Evolutionary conservation across 2,888 invertebrate genomes (phyloP).

Genomic region (Agonum fuliginosum): DNA sequence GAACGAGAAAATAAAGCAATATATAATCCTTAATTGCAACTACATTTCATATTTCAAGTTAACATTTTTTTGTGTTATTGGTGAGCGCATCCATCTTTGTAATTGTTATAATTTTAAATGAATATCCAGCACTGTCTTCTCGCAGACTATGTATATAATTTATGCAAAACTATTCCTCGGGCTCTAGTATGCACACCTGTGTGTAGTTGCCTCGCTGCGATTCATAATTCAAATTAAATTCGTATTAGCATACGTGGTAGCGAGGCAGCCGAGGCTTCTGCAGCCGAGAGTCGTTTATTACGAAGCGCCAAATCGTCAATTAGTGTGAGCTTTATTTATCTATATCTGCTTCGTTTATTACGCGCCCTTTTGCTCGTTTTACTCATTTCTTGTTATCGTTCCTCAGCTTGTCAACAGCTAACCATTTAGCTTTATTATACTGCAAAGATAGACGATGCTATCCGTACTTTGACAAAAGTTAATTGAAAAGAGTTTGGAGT

Average conservation of each 20-base stretch:
- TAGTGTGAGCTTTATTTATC: constrained; percentile 38
- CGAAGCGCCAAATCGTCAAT: constrained; percentile 46
- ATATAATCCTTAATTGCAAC: not conserved
- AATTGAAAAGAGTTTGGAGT: too few species aligned
- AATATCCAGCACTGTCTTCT: not conserved
- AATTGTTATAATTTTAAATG: constrained; percentile 20
- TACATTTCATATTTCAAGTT: not conserved
- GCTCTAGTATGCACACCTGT: constrained; percentile 57
- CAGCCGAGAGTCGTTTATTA: constrained; percentile 32
- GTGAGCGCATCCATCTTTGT: constrained; percentile 6
- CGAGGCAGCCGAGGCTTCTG: constrained; percentile 5
- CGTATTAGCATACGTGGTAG: constrained; percentile 51
- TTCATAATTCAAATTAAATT: constrained; percentile 59
- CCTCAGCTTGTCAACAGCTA: constrained; percentile 9
- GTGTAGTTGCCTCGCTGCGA: constrained; percentile 17
- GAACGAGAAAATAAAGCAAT: too few species aligned
- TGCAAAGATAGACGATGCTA: too few species aligned
- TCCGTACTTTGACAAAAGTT: too few species aligned
- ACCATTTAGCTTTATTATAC: not conserved
- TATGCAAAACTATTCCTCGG: constrained; percentile 51
- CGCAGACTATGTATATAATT: constrained; percentile 48
- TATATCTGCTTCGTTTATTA: constrained; percentile 23
- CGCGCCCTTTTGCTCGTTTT: not conserved
- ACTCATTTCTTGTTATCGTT: not conserved
- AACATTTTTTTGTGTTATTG: not conserved